Base-by-base conservation (phyloP, 2,113 vertebrate species). In the Tauraco erythrolophus region DNA sequence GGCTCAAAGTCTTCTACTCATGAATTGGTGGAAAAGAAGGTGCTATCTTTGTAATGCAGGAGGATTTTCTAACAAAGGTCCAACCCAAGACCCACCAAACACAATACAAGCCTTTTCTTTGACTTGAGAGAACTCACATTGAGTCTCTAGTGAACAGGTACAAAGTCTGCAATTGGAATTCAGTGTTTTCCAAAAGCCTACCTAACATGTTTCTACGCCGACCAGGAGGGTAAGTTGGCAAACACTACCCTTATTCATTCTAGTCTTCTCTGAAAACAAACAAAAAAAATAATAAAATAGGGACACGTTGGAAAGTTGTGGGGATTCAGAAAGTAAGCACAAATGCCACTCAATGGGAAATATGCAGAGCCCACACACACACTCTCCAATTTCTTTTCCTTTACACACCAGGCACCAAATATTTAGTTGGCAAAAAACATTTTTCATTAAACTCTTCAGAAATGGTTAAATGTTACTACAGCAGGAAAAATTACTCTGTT, bases 71-170 rank as follows among this genome's bases (percentile, higher is more conserved):
- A 69, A 39, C 66, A 74, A 62, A 89, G 43, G 56, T 54, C 66
- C 74, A 92, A 96, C 83, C 46, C 64, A 92, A 80, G 71, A 92
- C 75, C 45, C 79, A 89, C 46, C 60, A 92, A 89, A 95, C 60
- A 94, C 79, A 91, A 50, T 15, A 88, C 0, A 1, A 91, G 80
- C 25, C 74, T 81, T 94, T 92, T 39, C 54, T 86, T 43, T 68
- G 64, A 81, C 87, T 66, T 94, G 69, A 27, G 84, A 89, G 48
- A 91, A 70, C 46, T 96, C 80, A 81, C 51, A 39, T 62, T 43
- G 30, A 87, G 68, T 68, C 80, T 81, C 84, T 60, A 66, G 51
- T 48, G 72, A 92, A 84, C 76, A 92, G 39, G 80, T 78, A 89
- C 71, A 65, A 93, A 91, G 92, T 64, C 85, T 84, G 83, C 68